A percentile compares a stretch with the other conserved stretches of the same genome.
Evolutionary conservation across 2,797 vertebrate genomes (phyloP).

Genomic region (Siniperca undulata): DNA sequence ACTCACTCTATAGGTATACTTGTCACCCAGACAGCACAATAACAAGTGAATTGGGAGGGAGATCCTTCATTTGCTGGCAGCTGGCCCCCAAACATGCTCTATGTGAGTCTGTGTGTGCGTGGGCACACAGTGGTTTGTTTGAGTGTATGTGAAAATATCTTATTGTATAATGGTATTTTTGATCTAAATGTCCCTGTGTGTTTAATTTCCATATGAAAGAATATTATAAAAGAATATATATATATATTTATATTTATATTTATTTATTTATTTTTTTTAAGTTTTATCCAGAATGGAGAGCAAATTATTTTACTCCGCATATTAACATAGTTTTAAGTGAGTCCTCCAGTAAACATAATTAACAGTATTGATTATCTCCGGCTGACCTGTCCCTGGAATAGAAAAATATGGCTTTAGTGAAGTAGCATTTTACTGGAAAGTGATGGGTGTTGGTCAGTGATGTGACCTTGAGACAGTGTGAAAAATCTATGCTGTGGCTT

Average conservation of each 20-base stretch:
- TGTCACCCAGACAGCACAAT: conserved; percentile 91
- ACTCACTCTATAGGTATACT: conserved; percentile 92
- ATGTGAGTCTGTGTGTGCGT: conserved; percentile 50
- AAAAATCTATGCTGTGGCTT: conserved; percentile 62
- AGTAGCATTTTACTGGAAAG: conserved; percentile 78
- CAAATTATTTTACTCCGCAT: conserved; percentile 31
- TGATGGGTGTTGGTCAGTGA: conserved; percentile 68
- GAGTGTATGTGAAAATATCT: conserved; percentile 33
- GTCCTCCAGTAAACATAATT: conserved; percentile 80
- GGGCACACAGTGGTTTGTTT: conserved; percentile 27
- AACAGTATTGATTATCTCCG: conserved; percentile 76
- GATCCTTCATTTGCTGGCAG: conserved; percentile 92
- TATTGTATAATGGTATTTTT: conserved; percentile 36
- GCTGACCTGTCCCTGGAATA: conserved; percentile 53
- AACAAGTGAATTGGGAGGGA: conserved; percentile 98
- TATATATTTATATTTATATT: neutral
- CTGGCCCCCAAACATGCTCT: conserved; percentile 85
- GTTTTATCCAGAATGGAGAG: conserved; percentile 14
- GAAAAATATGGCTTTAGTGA: conserved; percentile 70
- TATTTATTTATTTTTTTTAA: neutral
- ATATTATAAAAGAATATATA: too few species aligned
- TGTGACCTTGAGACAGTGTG: conserved; percentile 67
- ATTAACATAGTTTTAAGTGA: conserved; percentile 37
- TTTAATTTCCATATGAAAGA: conserved; percentile 32
- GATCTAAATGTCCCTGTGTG: neutral